Evolutionary conservation across 23 tunicate species (phyloP), one percentile per base, ranked within the genome.

Genomic region (Ciona savignyi): DNA sequence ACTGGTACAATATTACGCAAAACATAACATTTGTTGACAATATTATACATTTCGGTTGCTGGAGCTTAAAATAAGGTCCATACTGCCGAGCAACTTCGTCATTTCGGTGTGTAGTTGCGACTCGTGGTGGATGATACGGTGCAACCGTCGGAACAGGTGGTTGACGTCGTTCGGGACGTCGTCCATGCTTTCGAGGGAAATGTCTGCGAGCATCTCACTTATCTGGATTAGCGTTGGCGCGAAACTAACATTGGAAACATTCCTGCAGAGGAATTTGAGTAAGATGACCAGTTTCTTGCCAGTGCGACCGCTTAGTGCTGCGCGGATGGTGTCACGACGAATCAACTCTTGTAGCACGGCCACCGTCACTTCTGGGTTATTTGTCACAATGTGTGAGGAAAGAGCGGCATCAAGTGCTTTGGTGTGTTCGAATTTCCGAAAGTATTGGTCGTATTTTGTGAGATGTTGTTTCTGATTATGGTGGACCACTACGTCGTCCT

Each of bases 391-490:
- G 27, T 51, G 67, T 35, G 81, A 69, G 81, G 75, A 49, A 33
- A 60, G 62, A n/a, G 88, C 87, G 21, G 76, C 88, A 62, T 82
- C 88, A 15, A 88, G 67, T 9, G 96, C 96, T 72, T 82, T 88
- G 34, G 80, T 73, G 70, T 88, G 88, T 29, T 88, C 70, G 42
- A 88, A 88, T 51, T 78, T 88, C 51, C 77, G 64, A 63, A 88
- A 78, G 61, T 77, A 78, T n/a, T 6, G 61, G 48, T 88, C 96
- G 73, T 88, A 88, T 82, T 82, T 78, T 42, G 70, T 71, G 63
- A 88, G 28, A 20, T 32, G 61, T 73, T 82, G 67, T 73, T 65
- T 73, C 1, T 65, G 73, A 21, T 33, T 60, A 63, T 88, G 84
- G 34, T 64, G 21, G 27, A 88, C 77, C 23, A 73, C 78, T 23